Evolutionary conservation across 2,113 vertebrate species (phyloP).

Genomic region (Chloroceryle aenea): DNA sequence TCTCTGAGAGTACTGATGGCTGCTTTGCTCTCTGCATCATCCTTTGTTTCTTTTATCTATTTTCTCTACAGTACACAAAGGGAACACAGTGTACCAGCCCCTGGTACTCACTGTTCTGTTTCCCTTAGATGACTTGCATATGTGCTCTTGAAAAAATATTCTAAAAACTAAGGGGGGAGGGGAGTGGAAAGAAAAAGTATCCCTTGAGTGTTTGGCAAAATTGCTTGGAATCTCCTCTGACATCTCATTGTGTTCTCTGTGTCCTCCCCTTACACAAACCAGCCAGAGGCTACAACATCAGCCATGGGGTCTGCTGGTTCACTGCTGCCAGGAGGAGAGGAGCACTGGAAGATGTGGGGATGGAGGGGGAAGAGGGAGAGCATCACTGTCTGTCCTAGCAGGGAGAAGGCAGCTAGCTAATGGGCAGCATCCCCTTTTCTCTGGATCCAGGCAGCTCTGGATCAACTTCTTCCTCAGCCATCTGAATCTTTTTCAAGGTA

Average conservation of each 20-base stretch:
- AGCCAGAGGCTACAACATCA: background rate
- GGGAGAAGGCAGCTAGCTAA: background rate
- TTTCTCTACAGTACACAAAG: constrained; percentile 52
- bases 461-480: background rate
- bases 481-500: background rate
- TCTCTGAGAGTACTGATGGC: constrained; percentile 33
- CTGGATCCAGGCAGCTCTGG: background rate
- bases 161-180: constrained; percentile 65
- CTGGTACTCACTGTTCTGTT: constrained; percentile 72
- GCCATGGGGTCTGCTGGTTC: background rate
- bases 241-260: constrained; percentile 56
- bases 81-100: constrained; percentile 70
- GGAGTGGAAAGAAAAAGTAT: constrained; percentile 50
- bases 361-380: background rate
- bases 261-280: constrained; percentile 17
- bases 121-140: constrained; percentile 77
- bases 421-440: background rate
- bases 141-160: constrained; percentile 76
- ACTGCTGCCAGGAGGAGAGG: background rate
- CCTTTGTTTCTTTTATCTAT: constrained; percentile 62
- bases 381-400: background rate
- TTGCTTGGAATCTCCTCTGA: constrained; percentile 73
- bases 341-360: background rate
- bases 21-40: constrained; percentile 53
- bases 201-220: constrained; percentile 72